phyloP scores from a whole-genome alignment of 2,888 invertebrate genomes.

The Phyllotreta striolata region DNA sequence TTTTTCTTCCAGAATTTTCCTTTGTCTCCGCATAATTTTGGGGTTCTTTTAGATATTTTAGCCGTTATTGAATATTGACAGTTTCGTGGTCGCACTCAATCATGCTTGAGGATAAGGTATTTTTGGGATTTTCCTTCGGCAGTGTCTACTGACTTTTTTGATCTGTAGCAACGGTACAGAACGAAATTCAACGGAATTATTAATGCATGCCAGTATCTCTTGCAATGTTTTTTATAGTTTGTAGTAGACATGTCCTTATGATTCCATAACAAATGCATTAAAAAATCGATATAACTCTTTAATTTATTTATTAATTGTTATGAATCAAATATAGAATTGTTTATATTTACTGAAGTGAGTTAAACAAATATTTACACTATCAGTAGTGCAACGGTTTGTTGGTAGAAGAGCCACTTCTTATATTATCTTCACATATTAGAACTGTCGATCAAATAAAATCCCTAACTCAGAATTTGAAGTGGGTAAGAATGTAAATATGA shows the following conservation, averaged over 20 bases:
- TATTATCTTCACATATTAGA: conserved; percentile 14
- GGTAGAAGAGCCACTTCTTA: neutral
- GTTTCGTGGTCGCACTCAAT: conserved; percentile 21
- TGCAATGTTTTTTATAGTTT: no score
- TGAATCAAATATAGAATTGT: no score
- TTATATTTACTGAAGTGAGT: no score
- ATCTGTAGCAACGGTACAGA: no score
- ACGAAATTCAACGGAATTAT: no score
- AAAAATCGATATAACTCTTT: no score
- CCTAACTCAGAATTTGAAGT: conserved; percentile 15
- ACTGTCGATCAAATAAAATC: conserved; percentile 17
- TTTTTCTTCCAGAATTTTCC: conserved; percentile 16
- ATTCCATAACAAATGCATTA: no score
- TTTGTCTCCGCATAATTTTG: conserved; percentile 24
- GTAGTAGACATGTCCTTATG: no score
- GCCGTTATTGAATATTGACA: conserved; percentile 24
- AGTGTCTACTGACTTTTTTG: conserved; percentile 3
- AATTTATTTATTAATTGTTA: no score
- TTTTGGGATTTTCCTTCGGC: neutral
- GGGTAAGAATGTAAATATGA: conserved; percentile 15
- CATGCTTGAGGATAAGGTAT: conserved; percentile 10
- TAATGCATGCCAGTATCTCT: no score
- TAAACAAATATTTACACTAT: no score
- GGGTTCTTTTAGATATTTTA: conserved; percentile 19
- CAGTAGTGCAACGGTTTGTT: neutral